A percentile compares a stretch with the other conserved stretches of the same genome.
Evolutionary conservation across 1,140 invertebrate species (phyloP).

Genomic region (Panulirus ornatus): DNA sequence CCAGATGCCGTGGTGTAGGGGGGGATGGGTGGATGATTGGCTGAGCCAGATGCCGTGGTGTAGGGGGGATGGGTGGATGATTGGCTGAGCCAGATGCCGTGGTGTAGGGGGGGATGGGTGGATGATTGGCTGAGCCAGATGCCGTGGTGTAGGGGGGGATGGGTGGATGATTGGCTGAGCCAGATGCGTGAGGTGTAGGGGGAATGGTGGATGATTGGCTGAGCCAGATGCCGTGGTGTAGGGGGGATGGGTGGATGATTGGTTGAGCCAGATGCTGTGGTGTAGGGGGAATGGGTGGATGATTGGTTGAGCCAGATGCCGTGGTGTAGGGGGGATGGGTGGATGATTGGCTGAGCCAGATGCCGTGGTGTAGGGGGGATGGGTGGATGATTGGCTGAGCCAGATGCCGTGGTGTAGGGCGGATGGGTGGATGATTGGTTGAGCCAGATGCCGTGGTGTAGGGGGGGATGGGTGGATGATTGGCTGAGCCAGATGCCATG

Average conservation of each 20-base stretch:
- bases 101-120: not conserved
- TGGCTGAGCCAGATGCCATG: not conserved
- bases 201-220: not conserved
- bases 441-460: not conserved
- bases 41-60: not conserved
- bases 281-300: not conserved
- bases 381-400: not conserved
- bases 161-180: not conserved
- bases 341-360: not conserved
- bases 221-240: not conserved
- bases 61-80: not conserved
- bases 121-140: not conserved
- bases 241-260: not conserved
- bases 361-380: not conserved
- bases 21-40: not conserved
- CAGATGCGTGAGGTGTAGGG: not conserved
- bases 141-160: not conserved
- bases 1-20: not conserved
- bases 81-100: not conserved
- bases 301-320: not conserved
- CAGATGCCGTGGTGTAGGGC: not conserved
- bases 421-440: too few species aligned
- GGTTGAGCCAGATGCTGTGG: not conserved
- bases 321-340: not conserved
- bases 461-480: not conserved